Conservation (phyloP, 1,140 invertebrate species). For the Maniola jurtina region DNA sequence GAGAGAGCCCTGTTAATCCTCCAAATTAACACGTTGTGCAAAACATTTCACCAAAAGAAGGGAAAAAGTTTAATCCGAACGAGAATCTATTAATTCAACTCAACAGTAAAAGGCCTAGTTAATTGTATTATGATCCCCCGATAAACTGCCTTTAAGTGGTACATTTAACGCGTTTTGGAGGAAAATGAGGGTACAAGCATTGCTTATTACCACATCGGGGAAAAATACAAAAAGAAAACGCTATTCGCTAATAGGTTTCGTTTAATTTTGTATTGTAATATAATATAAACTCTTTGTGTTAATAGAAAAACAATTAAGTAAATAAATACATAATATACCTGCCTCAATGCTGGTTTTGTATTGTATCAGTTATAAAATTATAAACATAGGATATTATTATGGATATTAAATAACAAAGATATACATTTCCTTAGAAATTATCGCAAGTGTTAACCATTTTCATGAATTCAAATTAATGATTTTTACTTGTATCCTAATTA, state of each 20-base stretch:
- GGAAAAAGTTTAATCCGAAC: no score
- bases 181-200: constrained; percentile 3
- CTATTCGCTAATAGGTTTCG: background rate
- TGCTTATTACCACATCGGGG: background rate
- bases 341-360: no score
- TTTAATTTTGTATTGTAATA: background rate
- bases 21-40: background rate
- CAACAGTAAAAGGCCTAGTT: constrained; percentile 14
- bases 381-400: no score
- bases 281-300: background rate
- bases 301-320: no score
- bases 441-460: no score
- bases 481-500: no score
- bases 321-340: no score
- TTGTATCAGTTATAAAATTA: no score
- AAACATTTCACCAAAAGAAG: constrained; percentile 21
- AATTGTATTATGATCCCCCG: constrained; percentile 16
- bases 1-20: no score
- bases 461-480: no score
- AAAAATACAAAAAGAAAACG: background rate
- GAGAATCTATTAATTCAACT: constrained; percentile 42
- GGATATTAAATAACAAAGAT: no score
- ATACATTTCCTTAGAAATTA: no score
- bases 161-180: constrained; percentile 5
- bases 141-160: constrained; percentile 12